Percentiles rank a stretch among this genome's conserved stretches.
Evolutionary conservation across 2,888 invertebrate species (phyloP).

Genomic region (Ophion costatus): DNA sequence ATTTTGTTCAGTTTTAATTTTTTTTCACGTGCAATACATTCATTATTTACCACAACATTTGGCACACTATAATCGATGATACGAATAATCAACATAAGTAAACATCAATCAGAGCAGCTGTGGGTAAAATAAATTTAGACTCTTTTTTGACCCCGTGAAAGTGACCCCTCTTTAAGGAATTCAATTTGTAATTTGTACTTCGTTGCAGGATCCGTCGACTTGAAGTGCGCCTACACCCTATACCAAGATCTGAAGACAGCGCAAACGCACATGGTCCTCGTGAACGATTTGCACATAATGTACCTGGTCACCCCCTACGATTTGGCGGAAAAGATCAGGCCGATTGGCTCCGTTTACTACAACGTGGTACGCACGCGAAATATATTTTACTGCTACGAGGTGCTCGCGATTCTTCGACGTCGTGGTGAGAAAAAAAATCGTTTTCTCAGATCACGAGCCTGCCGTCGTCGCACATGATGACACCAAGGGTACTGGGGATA

Average conservation of each 20-base stretch:
- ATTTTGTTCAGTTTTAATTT: no score
- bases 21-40: no score
- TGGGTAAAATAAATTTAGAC: no score
- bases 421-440: conserved; percentile 31
- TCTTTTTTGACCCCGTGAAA: no score
- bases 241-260: conserved; percentile 90
- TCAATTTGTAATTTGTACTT: not conserved
- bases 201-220: conserved; percentile 90
- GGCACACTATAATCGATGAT: no score
- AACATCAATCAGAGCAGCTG: no score
- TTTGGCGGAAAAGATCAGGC: conserved; percentile 85
- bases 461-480: conserved; percentile 85
- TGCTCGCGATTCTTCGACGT: not conserved
- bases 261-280: conserved; percentile 90
- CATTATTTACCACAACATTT: no score
- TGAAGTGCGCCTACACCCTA: conserved; percentile 89
- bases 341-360: conserved; percentile 85
- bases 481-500: conserved; percentile 91
- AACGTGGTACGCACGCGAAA: conserved; percentile 85
- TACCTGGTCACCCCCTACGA: conserved; percentile 94
- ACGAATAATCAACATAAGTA: no score
- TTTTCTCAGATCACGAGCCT: conserved; percentile 86
- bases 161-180: no score
- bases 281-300: conserved; percentile 93
- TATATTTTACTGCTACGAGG: no score